phyloP scores from a whole-genome alignment of 1,140 invertebrate species.

The Trinorchestia longiramus region DNA sequence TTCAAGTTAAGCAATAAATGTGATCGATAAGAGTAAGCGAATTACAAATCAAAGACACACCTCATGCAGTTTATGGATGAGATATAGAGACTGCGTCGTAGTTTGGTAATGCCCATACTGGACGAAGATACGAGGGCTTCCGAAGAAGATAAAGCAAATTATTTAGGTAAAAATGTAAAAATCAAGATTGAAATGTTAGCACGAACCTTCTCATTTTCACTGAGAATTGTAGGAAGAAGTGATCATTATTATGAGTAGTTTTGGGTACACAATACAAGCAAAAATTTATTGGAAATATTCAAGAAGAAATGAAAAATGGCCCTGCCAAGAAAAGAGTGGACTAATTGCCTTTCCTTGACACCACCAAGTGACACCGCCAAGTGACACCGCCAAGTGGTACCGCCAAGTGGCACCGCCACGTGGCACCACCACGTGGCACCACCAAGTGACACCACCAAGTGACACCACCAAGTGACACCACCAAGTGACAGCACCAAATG shows the following conservation, averaged over 20 bases:
- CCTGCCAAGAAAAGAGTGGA: no score
- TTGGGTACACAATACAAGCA: neutral
- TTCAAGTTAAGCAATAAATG: no score
- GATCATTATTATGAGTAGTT: neutral
- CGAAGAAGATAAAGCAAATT: neutral
- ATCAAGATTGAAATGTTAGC: neutral
- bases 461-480: no score
- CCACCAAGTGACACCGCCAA: no score
- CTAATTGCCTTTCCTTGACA: no score
- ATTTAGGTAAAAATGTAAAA: neutral
- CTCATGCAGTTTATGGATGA: constrained; percentile 36
- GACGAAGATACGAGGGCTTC: neutral
- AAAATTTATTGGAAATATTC: neutral
- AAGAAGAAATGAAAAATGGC: neutral
- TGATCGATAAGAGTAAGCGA: neutral
- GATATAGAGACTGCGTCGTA: neutral
- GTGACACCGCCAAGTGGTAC: no score
- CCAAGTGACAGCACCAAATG: no score
- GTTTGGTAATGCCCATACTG: constrained; percentile 32
- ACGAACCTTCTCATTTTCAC: neutral
- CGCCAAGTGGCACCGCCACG: no score
- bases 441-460: no score
- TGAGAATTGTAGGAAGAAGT: neutral
- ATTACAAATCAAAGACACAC: neutral
- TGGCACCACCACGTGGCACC: no score